These are phyloP conservation scores for Mycalesis mineus DNA, from an alignment of 2,888 invertebrate species.

Conservation along the genomic window DNA sequence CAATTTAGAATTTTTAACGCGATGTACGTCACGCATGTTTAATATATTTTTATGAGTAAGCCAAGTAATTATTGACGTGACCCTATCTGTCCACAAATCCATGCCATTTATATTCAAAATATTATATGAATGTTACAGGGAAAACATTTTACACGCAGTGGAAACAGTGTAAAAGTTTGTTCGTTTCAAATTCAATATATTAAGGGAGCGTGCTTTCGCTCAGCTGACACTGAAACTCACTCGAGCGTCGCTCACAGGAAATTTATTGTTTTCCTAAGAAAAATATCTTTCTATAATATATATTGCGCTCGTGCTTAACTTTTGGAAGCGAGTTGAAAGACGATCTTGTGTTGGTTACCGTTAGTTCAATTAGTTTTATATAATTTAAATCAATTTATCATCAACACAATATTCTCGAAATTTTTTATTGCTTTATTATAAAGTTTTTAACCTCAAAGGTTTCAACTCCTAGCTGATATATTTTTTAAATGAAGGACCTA, in stretches of 20 bases:
- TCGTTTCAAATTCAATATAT: constrained; percentile 79
- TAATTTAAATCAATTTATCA: background rate
- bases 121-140: background rate
- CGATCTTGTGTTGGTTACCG: constrained; percentile 5
- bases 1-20: no score
- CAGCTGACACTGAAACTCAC: constrained; percentile 77
- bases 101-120: no score
- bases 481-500: no score
- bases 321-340: constrained; percentile 52
- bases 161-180: constrained; percentile 73
- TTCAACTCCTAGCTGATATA: no score
- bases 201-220: constrained; percentile 76
- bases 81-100: no score
- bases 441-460: no score
- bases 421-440: no score
- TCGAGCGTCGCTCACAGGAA: constrained; percentile 74
- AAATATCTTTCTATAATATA: constrained; percentile 67
- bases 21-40: no score
- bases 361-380: background rate
- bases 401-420: no score
- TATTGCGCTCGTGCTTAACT: constrained; percentile 55
- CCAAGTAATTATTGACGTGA: no score
- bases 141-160: constrained; percentile 24
- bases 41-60: no score
- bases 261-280: constrained; percentile 79